These are phyloP conservation scores for Armadillidium nasatum DNA, from an alignment of 1,140 invertebrate species.

Conservation along the genomic window DNA sequence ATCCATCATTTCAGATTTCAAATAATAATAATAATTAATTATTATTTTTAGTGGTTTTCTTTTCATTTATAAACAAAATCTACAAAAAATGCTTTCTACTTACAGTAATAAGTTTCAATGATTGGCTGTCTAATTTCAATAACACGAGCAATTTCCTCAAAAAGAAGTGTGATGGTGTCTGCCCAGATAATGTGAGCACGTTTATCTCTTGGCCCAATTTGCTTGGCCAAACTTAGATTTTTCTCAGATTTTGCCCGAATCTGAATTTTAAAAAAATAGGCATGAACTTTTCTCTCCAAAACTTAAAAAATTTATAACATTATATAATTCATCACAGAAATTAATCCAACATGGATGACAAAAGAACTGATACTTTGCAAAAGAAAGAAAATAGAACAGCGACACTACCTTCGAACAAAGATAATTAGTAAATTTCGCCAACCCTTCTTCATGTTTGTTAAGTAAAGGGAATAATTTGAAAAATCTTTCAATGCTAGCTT, in stretches of 20 bases:
- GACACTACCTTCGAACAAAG: constrained; percentile 3
- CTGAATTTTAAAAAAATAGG: constrained; percentile 47
- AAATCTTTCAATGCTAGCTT: constrained; percentile 87
- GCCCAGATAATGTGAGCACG: constrained; percentile 71
- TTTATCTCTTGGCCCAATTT: constrained; percentile 59
- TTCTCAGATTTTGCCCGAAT: constrained; percentile 68
- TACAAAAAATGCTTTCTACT: no score
- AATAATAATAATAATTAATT: no score
- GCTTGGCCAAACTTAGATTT: constrained; percentile 57
- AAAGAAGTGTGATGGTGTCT: constrained; percentile 74
- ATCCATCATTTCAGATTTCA: no score
- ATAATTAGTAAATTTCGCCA: constrained; percentile 73
- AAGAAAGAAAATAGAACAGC: background rate
- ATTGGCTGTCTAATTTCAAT: constrained; percentile 88
- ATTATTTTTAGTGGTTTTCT: no score
- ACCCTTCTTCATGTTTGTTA: constrained; percentile 83
- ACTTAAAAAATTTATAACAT: background rate
- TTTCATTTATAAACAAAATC: no score
- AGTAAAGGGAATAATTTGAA: constrained; percentile 97
- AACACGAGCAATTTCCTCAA: constrained; percentile 81
- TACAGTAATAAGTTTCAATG: constrained; percentile 88
- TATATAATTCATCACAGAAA: no score
- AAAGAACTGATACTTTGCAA: no score
- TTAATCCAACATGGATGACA: no score
- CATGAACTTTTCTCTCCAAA: background rate